Evolutionary conservation across 1,140 invertebrate genomes (phyloP).

Genomic region (Meloidogyne hapla): DNA sequence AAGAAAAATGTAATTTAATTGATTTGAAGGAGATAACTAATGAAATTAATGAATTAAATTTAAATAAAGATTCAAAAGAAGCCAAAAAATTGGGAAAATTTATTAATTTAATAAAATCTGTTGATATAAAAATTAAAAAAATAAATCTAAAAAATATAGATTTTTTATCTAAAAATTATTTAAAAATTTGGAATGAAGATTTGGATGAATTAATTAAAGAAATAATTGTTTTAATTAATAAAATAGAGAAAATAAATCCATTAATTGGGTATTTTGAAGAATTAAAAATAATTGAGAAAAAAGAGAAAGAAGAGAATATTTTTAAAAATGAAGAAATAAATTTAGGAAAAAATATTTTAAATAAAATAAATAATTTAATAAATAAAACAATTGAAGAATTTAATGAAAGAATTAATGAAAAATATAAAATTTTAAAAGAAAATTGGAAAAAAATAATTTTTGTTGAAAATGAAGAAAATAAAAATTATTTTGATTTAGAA

Average conservation of each 20-base stretch:
- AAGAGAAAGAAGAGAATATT: neutral
- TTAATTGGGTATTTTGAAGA: neutral
- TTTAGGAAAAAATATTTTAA: neutral
- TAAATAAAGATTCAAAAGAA: neutral
- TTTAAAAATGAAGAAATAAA: neutral
- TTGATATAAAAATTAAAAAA: neutral
- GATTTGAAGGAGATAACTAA: neutral
- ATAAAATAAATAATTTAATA: neutral
- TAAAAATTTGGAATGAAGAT: neutral
- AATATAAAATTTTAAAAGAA: neutral
- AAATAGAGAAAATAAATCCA: neutral
- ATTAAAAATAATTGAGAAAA: neutral
- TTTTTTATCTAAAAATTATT: no score
- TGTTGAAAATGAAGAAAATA: neutral
- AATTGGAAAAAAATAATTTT: neutral
- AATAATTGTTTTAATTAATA: constrained; percentile 7
- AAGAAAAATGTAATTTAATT: neutral
- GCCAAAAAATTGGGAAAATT: neutral
- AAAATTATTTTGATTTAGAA: neutral
- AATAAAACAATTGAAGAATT: neutral
- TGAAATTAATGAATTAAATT: neutral
- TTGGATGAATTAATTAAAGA: neutral
- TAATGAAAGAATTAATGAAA: neutral
- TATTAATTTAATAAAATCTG: neutral
- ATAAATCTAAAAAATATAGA: neutral